These are phyloP conservation scores for Polymixis flavicincta DNA, from an alignment of 2,888 invertebrate genomes.

Conservation along the genomic window DNA sequence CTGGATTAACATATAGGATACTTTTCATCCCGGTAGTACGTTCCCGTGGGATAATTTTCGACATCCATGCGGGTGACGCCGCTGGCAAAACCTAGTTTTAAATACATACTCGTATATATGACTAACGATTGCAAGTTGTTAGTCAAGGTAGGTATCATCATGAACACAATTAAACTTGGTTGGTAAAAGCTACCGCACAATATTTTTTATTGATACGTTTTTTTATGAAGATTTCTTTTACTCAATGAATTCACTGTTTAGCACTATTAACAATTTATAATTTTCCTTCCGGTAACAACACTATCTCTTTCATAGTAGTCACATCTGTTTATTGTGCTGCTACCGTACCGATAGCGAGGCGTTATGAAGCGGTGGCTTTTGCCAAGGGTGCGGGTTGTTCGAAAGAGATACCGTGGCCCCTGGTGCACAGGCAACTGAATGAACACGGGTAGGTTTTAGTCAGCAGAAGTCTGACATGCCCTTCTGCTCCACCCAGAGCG, in stretches of 20 bases:
- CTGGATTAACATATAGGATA: no score
- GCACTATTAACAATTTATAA: slow-evolving; percentile 34
- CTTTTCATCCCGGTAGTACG: no score
- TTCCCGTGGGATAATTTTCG: no score
- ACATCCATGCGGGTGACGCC: no score
- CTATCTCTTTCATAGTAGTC: slow-evolving; percentile 77
- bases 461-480: no score
- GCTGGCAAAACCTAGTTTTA: no score
- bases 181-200: background rate
- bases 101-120: no score
- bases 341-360: slow-evolving; percentile 39
- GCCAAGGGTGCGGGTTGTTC: no score
- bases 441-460: no score
- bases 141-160: background rate
- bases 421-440: no score
- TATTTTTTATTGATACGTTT: slow-evolving; percentile 6
- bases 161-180: background rate
- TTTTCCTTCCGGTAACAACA: slow-evolving; percentile 73
- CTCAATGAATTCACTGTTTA: slow-evolving; percentile 67
- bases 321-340: slow-evolving; percentile 72
- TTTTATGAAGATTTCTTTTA: slow-evolving; percentile 40
- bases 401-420: no score
- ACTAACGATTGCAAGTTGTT: background rate
- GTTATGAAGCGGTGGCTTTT: slow-evolving; percentile 12
- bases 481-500: no score